These are phyloP conservation scores for Zaprionus kolodkinae DNA, from an alignment of 1,140 invertebrate species.

Conservation along the genomic window DNA sequence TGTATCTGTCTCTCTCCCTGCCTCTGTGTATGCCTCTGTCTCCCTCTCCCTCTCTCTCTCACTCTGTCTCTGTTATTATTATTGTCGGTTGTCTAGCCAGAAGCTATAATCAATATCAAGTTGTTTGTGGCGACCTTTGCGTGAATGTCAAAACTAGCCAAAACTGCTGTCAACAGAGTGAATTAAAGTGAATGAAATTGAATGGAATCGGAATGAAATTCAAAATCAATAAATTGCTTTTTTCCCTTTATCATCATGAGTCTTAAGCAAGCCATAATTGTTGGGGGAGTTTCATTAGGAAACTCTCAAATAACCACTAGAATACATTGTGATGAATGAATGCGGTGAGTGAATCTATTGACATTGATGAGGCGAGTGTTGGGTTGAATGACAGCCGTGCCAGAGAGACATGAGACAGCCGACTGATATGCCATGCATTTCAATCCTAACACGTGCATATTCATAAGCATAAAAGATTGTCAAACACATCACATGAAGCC, in stretches of 20 bases:
- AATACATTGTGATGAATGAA: not conserved
- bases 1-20: not conserved
- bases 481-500: not conserved
- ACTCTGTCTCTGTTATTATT: constrained; percentile 56
- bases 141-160: constrained; percentile 53
- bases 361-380: constrained; percentile 19
- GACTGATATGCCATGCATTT: constrained; percentile 58
- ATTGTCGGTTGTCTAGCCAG: constrained; percentile 55
- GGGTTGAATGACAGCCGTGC: constrained; percentile 46
- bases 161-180: constrained; percentile 44
- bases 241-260: constrained; percentile 40
- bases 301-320: constrained; percentile 37
- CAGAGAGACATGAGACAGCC: constrained; percentile 12
- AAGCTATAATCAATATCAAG: constrained; percentile 71
- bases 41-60: too few species aligned
- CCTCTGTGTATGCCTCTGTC: constrained; percentile 27
- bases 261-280: constrained; percentile 42
- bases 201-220: constrained; percentile 11
- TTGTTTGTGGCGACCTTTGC: constrained; percentile 68
- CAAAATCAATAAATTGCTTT: constrained; percentile 69
- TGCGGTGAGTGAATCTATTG: constrained; percentile 1
- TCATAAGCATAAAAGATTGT: constrained; percentile 78
- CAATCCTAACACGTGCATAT: constrained; percentile 59
- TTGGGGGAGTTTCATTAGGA: constrained; percentile 42
- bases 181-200: constrained; percentile 12